Evolutionary conservation across 2,888 invertebrate genomes (phyloP), one percentile per base, ranked within the genome.

Genomic region (Petrolisthes manimaculis): DNA sequence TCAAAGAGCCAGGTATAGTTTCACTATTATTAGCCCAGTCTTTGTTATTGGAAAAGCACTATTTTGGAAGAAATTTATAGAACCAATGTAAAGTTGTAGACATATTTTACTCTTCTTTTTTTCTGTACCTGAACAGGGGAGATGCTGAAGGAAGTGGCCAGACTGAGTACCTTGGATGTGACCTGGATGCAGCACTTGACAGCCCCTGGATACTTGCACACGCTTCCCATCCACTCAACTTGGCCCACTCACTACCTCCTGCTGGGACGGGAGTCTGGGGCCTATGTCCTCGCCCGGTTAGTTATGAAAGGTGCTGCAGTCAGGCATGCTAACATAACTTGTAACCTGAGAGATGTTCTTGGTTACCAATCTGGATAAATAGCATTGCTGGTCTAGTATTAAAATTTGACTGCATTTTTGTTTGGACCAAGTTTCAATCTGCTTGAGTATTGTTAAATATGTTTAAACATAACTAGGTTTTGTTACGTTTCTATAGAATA

Each of bases 211-310:
- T 6, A 14, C 24, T 12, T 53, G 24, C 24, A 53, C 6, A n/a
- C 37, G 53, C 24, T 14, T 1, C 85, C 78, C 4, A 9, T 21
- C 1, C 54, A 67, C 69, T 37, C 37, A 37, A 71, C n/a, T 21
- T 71, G 71, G 71, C 85, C 85, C 24, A 37, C 21, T 21, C 87
- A 87, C 37, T 83, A 71, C 78, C 69, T 87, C n/a, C 83, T 87
- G 24, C 83, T 87, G 18, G 83, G 87, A 1, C 87, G 79, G 37
- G 51, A 77, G 9, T 77, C 83, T 67, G 12, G 51, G 14, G 51
- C 83, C 18, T 69, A 12, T 21, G 77, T 83, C 55, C 71, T 87
- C 14, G 54, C 87, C 8, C 53, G 24, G 3, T 83, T 87, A 3
- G 71, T 87, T 24, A 87, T 87, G 87, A 78, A 78, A 55, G 87